Conservation (phyloP, 1,140 invertebrate genomes). For the Papilio glaucus region DNA sequence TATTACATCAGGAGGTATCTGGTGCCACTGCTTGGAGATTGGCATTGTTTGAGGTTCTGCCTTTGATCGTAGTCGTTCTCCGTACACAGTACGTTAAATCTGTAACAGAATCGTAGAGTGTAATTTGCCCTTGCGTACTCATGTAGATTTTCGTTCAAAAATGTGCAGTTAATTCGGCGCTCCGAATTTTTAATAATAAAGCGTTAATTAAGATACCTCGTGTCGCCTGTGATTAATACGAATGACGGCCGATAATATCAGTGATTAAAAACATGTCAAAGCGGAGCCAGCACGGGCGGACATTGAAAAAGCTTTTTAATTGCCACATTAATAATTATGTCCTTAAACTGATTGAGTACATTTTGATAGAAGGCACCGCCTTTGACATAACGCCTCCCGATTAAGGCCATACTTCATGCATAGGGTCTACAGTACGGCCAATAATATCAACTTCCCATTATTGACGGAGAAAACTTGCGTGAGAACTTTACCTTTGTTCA, state of each 20-base stretch:
- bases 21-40: no score
- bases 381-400: no score
- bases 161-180: constrained; percentile 65
- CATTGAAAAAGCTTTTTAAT: constrained; percentile 39
- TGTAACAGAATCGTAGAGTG: constrained; percentile 39
- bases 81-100: background rate
- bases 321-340: constrained; percentile 32
- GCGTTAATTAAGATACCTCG: constrained; percentile 76
- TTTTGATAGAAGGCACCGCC: constrained; percentile 12
- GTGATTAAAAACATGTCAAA: constrained; percentile 73
- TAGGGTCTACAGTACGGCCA: no score
- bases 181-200: constrained; percentile 73
- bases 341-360: constrained; percentile 9
- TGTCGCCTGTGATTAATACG: constrained; percentile 69
- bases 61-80: no score
- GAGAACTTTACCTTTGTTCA: no score
- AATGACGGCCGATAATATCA: constrained; percentile 60
- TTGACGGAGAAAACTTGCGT: no score
- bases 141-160: constrained; percentile 65
- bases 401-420: no score
- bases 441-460: no score
- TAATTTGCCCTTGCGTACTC: constrained; percentile 44
- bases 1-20: no score
- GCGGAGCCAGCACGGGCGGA: constrained; percentile 31
- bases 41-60: no score